These are phyloP conservation scores for Leuciscus waleckii DNA, from an alignment of 2,797 vertebrate species.

Conservation along the genomic window DNA sequence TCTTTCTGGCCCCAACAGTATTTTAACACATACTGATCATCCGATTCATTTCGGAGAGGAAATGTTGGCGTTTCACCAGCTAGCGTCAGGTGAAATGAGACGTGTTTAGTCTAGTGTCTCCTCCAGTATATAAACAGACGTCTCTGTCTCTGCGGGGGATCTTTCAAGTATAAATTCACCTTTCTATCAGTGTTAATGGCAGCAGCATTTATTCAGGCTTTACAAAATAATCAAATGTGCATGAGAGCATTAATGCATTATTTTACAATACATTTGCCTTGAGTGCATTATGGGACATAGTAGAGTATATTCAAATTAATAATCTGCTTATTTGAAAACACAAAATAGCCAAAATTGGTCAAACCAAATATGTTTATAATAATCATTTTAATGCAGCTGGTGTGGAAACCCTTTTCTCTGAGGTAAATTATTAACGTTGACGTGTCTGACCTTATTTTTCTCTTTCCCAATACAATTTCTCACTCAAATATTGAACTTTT, in stretches of 20 bases:
- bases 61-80: neutral
- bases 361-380: neutral
- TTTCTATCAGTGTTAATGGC: slow-evolving; percentile 3
- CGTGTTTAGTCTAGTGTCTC: neutral
- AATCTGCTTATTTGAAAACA: neutral
- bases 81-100: neutral
- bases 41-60: neutral
- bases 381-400: neutral
- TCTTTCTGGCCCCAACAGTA: neutral
- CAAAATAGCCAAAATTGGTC: neutral
- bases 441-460: no score
- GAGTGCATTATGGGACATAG: neutral
- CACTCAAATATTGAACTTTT: no score
- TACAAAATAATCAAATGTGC: neutral
- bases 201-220: slow-evolving; percentile 30
- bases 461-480: neutral
- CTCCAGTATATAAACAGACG: slow-evolving; percentile 17
- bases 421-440: neutral
- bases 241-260: neutral
- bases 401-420: neutral
- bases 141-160: slow-evolving; percentile 35
- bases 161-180: slow-evolving; percentile 8
- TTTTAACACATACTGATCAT: neutral
- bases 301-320: neutral
- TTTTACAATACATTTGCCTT: neutral